phyloP scores from a whole-genome alignment of 1,140 invertebrate species.

The Dreissena polymorpha region DNA sequence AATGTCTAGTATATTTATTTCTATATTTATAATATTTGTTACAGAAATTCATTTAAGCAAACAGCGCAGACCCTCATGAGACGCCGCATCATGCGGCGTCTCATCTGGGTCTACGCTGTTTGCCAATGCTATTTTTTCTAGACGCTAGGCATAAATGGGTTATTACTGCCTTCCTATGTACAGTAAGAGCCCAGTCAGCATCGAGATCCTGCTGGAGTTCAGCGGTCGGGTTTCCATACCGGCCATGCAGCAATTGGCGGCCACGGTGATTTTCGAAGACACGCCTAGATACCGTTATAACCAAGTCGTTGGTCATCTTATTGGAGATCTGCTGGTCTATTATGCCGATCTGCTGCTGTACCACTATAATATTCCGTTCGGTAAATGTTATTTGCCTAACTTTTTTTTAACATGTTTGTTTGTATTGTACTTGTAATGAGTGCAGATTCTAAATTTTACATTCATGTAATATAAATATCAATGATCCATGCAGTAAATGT shows the following conservation, averaged over 20 bases:
- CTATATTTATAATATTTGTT: too few species aligned
- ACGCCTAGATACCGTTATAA: slow-evolving; percentile 51
- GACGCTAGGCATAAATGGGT: too few species aligned
- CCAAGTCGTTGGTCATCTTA: slow-evolving; percentile 42
- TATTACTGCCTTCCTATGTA: too few species aligned
- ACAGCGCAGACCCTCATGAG: too few species aligned
- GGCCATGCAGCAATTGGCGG: slow-evolving; percentile 49
- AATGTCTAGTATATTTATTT: too few species aligned
- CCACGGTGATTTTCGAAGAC: slow-evolving; percentile 58
- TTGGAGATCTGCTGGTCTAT: slow-evolving; percentile 48
- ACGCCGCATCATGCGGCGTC: too few species aligned
- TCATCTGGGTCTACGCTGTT: too few species aligned
- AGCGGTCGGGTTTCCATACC: slow-evolving; percentile 35
- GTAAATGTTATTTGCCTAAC: background rate
- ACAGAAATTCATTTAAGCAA: too few species aligned
- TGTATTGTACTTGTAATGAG: background rate
- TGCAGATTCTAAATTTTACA: too few species aligned
- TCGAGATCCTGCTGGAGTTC: slow-evolving; percentile 48
- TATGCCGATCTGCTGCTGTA: slow-evolving; percentile 51
- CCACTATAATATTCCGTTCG: slow-evolving; percentile 38
- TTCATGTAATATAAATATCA: too few species aligned
- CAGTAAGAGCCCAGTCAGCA: slow-evolving; percentile 46
- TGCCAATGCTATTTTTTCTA: too few species aligned
- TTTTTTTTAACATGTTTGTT: background rate
- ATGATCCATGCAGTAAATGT: too few species aligned